Evolutionary conservation across 37 sponge, comb jelly and placozoan species (phyloP).

Genomic region (Axinella damicornis): DNA sequence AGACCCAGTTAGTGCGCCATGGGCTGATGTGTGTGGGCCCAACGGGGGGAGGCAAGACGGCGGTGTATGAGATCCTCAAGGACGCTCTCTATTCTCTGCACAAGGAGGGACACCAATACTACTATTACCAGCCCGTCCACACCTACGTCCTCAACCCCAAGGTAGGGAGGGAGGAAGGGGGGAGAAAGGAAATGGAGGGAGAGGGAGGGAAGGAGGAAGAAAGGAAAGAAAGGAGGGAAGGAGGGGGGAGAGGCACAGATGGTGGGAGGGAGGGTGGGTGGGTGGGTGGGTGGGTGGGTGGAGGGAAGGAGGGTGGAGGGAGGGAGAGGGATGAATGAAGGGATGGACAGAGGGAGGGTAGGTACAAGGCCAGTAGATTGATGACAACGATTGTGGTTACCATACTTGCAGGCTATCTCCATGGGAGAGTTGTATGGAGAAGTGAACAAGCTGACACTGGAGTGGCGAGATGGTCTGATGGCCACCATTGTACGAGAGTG

Average conservation of each 20-base stretch:
- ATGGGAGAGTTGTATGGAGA: slow-evolving; percentile 99
- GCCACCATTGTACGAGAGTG: slow-evolving; percentile 94
- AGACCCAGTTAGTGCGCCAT: slow-evolving; percentile 97
- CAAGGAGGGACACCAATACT: slow-evolving; percentile 61
- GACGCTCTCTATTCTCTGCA: slow-evolving; percentile 87
- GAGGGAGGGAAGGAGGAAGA: too few relatives aligned
- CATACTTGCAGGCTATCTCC: slow-evolving; percentile 60
- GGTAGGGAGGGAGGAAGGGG: slow-evolving; percentile 19
- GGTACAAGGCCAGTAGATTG: too few relatives aligned
- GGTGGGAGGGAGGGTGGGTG: too few relatives aligned
- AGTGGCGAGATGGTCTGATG: slow-evolving; percentile 99
- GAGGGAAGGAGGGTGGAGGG: background rate
- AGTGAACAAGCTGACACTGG: slow-evolving; percentile 93
- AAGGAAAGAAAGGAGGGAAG: too few relatives aligned
- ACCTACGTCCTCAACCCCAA: slow-evolving; percentile 97
- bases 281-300: background rate
- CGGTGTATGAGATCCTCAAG: slow-evolving; percentile 91
- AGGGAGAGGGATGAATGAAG: too few relatives aligned
- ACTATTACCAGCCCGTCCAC: slow-evolving; percentile 91
- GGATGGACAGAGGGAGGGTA: too few relatives aligned
- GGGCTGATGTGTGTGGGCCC: slow-evolving; percentile 99
- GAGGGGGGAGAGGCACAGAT: background rate
- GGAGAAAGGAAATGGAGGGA: too few relatives aligned
- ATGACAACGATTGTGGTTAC: too few relatives aligned
- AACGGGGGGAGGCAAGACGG: slow-evolving; percentile 98